Conservation (phyloP, 1,140 invertebrate genomes). For the Berghia stephanieae region DNA sequence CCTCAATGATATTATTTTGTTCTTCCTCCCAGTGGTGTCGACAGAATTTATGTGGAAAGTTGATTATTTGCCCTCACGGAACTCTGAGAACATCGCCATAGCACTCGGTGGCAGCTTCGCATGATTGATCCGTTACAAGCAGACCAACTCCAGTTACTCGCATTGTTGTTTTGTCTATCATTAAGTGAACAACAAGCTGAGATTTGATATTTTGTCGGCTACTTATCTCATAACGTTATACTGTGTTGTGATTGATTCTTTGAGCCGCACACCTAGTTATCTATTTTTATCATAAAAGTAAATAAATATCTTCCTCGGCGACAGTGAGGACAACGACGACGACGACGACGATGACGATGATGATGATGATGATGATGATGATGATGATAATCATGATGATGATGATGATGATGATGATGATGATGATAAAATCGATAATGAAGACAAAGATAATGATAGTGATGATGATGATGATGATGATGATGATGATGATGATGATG, state of each 20-base stretch:
- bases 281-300: background rate
- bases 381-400: background rate
- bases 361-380: background rate
- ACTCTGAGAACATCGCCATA: too few relatives aligned
- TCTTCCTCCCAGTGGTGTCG: background rate
- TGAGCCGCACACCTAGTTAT: too few relatives aligned
- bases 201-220: background rate
- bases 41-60: too few relatives aligned
- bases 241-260: too few relatives aligned
- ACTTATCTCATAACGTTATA: background rate
- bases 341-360: background rate
- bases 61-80: background rate
- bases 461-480: background rate
- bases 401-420: background rate
- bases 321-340: background rate
- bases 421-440: background rate
- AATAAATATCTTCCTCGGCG: too few relatives aligned
- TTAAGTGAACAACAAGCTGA: background rate
- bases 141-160: background rate
- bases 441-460: background rate
- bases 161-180: background rate
- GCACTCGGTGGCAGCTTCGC: too few relatives aligned
- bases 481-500: background rate
- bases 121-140: too few relatives aligned
- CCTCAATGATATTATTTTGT: background rate